Conservation (phyloP, 2,113 vertebrate species). For the Pycnonotus jocosus region DNA sequence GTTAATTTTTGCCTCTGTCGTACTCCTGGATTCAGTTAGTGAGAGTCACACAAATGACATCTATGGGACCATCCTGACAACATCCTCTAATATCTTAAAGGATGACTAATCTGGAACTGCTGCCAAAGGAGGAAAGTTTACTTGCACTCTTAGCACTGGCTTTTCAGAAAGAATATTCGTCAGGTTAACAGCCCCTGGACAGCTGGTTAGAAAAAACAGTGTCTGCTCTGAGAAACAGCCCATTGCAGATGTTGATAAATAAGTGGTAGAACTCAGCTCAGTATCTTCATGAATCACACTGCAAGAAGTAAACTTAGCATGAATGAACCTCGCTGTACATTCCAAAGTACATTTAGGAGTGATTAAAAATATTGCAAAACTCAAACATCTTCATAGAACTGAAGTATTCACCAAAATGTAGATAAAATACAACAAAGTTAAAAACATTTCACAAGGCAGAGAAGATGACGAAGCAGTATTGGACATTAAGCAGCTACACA, state of each 20-base stretch:
- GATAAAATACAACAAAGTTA: not conserved
- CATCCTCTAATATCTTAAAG: not conserved
- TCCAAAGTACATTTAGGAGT: not conserved
- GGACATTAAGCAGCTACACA: not conserved
- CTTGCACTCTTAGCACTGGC: not conserved
- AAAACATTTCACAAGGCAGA: not conserved
- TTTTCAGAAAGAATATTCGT: not conserved
- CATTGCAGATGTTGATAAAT: slow-evolving; percentile 1
- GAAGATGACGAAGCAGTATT: not conserved
- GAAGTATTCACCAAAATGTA: not conserved
- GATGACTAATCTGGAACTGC: not conserved
- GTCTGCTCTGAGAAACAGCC: not conserved
- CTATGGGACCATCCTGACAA: not conserved
- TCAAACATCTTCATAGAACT: not conserved
- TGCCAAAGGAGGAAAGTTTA: not conserved
- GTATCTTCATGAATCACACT: not conserved
- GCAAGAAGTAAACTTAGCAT: not conserved
- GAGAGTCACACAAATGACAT: not conserved
- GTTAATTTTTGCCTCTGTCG: not conserved
- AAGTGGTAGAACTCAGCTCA: not conserved
- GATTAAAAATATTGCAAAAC: not conserved
- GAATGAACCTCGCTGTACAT: not conserved
- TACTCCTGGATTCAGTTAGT: not conserved
- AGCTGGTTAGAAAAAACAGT: not conserved
- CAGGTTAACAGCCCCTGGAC: not conserved